These are phyloP conservation scores for Coremacera marginata DNA, from an alignment of 2,888 invertebrate genomes.

Conservation along the genomic window DNA sequence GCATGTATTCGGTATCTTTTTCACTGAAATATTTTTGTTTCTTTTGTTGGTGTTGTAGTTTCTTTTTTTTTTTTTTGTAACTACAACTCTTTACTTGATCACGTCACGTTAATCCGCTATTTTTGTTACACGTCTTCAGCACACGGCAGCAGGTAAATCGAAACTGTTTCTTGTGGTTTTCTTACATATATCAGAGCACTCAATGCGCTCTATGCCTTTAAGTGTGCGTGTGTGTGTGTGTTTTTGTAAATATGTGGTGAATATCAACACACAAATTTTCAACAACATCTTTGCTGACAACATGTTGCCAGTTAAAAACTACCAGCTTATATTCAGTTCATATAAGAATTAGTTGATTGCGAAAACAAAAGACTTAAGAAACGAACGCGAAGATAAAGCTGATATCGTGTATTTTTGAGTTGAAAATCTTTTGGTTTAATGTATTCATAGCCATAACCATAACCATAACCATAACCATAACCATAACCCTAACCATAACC, in stretches of 20 bases:
- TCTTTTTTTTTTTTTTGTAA: neutral
- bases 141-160: slow-evolving; percentile 62
- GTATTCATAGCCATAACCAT: too few relatives aligned
- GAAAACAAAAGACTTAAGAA: slow-evolving; percentile 26
- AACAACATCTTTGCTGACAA: neutral
- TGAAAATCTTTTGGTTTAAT: neutral
- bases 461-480: too few relatives aligned
- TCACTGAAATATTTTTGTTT: neutral
- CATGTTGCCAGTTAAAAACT: neutral
- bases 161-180: slow-evolving; percentile 53
- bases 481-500: too few relatives aligned
- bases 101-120: slow-evolving; percentile 12
- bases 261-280: neutral
- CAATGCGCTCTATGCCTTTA: neutral
- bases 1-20: neutral
- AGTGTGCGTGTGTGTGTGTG: neutral
- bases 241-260: neutral
- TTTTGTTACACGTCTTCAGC: slow-evolving; percentile 52
- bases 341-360: neutral
- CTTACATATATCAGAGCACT: slow-evolving; percentile 26
- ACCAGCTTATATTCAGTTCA: neutral
- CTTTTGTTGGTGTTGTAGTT: slow-evolving; percentile 5
- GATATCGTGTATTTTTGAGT: neutral
- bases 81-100: slow-evolving; percentile 13
- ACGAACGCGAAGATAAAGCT: neutral